phyloP scores from a whole-genome alignment of 2,797 vertebrate species.

The Artibeus jamaicensis region DNA sequence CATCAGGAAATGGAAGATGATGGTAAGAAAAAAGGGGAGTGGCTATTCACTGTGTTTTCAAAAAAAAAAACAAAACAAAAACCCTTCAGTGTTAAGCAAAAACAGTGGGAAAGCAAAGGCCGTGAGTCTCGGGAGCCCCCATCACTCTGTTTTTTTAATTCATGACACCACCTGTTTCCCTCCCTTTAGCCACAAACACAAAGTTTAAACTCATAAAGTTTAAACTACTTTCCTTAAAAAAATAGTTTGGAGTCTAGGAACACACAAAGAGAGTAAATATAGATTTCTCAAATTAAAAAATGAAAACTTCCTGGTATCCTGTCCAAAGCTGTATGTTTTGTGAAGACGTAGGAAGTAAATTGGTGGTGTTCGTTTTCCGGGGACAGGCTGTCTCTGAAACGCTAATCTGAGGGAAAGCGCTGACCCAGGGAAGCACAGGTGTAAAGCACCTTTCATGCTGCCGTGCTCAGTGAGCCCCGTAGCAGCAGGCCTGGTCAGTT shows the following conservation, averaged over 20 bases:
- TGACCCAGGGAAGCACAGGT: background rate
- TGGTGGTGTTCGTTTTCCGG: background rate
- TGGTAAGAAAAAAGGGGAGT: background rate
- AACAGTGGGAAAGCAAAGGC: background rate
- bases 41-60: background rate
- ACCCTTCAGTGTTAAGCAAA: background rate
- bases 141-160: background rate
- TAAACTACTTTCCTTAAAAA: background rate
- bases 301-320: background rate
- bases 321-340: background rate
- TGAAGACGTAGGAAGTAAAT: background rate
- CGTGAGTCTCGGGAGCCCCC: rapidly evolving
- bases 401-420: background rate
- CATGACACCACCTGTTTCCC: background rate
- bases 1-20: background rate
- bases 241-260: background rate
- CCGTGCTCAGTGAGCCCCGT: background rate
- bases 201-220: background rate
- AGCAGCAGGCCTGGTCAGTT: background rate
- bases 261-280: background rate
- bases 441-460: background rate
- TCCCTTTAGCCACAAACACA: background rate
- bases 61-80: background rate
- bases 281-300: slow-evolving; percentile 1
- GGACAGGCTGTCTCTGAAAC: background rate